Base-by-base conservation (phyloP, 1,140 invertebrate genomes). In the Eumaeus atala region DNA sequence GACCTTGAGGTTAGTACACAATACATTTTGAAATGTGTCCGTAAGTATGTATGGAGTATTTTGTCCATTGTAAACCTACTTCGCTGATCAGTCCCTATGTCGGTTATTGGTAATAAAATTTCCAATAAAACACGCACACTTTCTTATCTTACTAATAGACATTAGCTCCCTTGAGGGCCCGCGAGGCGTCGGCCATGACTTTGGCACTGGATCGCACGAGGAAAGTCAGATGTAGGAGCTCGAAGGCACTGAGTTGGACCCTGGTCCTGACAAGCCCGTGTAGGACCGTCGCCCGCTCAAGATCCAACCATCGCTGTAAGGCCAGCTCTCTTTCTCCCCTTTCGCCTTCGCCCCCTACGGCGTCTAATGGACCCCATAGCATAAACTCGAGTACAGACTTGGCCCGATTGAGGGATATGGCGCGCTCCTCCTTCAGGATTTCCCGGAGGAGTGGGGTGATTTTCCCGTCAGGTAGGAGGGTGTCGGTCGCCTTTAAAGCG, bases 321-420 rank as follows among this genome's bases (percentile, higher is more conserved):
- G 91, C 91, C 11, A 92, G 67, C 61, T 94, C 93, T 3, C 92
- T 88, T 58, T 94, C 93, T 21, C 90, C 89, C 0, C 89, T 87
- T 0, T 91, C 90, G 6, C 90, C 90, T 0, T 28, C 21, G 1
- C 91, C 90, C 9, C 94, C 84, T 0, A 90, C 90, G 0, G 93
- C 91, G 67, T 95, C 93, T 9, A 93, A 90, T 0, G 95, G 95
- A 3, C 95, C 95, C 94, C 95, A 97, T 1, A 97, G 82, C 58
- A 93, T 93, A 67, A 94, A 95, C 71, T 96, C 95, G 21, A 96
- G 74, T 0, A 96, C 89, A 0, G 93, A 91, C 78, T 95, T 95
- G 0, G 91, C 91, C 74, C 90, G 89, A 37, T 89, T 90, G 18
- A 96, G 72, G 1, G 93, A 93, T 28, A 93, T 90, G 0, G 93